Base-by-base conservation (phyloP, 2,113 vertebrate genomes). In the Neomonachus schauinslandi region DNA sequence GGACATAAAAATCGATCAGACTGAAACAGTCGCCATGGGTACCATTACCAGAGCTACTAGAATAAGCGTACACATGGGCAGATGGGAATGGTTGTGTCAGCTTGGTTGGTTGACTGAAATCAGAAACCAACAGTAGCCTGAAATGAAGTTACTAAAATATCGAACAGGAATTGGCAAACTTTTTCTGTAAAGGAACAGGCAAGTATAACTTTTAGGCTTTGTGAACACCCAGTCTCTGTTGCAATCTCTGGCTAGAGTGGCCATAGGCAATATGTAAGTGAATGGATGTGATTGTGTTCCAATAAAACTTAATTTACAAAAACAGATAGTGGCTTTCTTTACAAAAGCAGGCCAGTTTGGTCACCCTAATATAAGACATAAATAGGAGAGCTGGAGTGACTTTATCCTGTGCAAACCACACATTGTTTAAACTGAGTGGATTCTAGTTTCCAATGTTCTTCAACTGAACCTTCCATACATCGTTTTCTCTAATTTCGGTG, bases 301-400 rank as follows among this genome's bases (percentile, higher is more conserved):
- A 94, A 26, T 82, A 72, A 72, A 53, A 61, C 65, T 89, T 61
- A 39, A 31, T 72, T 82, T 82, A 33, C 33, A 55, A 76, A 94
- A 89, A 63, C 31, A 89, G 28, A 19, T 22, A 46, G 11, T 39
- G 39, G 49, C 4, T 5, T 83, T 63, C 21, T 94, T 59, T 36
- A 11, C 31, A 19, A 87, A 87, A 86, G 19, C 14, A 42, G 21
- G 8, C 14, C 51, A 59, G 4, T 65, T 77, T 36, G 14, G 7
- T 28, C 49, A 46, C 10, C 18, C 16, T 18, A 46, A 22, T 53
- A 51, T 36, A 26, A 26, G 4, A n/a, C 18, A 36, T 2, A 53
- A 63, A 69, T 6, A 22, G 39, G 69, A 22, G 36, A 21, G 46
- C 36, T 13, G 10, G 53, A 36, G 26, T 31, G 55, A 28, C 4